phyloP scores from a whole-genome alignment of 2,113 vertebrate genomes.

The Paramormyrops kingsleyae region DNA sequence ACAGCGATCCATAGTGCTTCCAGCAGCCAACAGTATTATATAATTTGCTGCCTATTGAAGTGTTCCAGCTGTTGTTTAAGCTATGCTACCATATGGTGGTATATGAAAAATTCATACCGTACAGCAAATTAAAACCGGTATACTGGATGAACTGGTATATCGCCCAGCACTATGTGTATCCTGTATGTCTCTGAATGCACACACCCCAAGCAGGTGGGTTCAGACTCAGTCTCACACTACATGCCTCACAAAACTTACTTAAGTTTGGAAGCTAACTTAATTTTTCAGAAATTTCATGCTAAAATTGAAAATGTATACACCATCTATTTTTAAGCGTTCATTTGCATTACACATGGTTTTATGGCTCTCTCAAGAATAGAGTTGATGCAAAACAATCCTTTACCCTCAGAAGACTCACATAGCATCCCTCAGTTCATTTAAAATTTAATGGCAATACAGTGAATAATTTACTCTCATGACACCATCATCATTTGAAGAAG shows the following conservation, averaged over 20 bases:
- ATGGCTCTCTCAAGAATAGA: conserved; percentile 36
- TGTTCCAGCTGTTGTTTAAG: background rate
- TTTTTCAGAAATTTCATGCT: conserved; percentile 30
- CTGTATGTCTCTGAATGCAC: background rate
- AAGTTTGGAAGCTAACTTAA: conserved; percentile 18
- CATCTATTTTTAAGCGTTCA: conserved; percentile 41
- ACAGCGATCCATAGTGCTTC: background rate
- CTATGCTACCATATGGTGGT: background rate
- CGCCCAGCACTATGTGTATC: background rate
- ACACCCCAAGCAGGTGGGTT: background rate
- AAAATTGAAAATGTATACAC: conserved; percentile 30
- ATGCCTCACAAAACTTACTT: conserved; percentile 15
- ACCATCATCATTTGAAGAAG: conserved; percentile 12
- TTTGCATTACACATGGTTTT: conserved; percentile 29
- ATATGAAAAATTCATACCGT: background rate
- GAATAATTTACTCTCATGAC: conserved; percentile 39
- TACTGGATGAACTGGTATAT: background rate
- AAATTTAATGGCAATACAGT: conserved; percentile 43
- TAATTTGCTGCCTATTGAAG: background rate
- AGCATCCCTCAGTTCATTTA: conserved; percentile 32
- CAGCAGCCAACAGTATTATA: background rate
- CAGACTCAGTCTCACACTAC: conserved; percentile 10
- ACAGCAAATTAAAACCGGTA: background rate
- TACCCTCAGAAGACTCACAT: conserved; percentile 28
- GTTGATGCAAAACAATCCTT: conserved; percentile 35